A percentile compares a stretch with the other conserved stretches of the same genome.
These are phyloP conservation scores for Malurus elegans DNA, from an alignment of 2,113 vertebrate genomes.

Conservation along the genomic window DNA sequence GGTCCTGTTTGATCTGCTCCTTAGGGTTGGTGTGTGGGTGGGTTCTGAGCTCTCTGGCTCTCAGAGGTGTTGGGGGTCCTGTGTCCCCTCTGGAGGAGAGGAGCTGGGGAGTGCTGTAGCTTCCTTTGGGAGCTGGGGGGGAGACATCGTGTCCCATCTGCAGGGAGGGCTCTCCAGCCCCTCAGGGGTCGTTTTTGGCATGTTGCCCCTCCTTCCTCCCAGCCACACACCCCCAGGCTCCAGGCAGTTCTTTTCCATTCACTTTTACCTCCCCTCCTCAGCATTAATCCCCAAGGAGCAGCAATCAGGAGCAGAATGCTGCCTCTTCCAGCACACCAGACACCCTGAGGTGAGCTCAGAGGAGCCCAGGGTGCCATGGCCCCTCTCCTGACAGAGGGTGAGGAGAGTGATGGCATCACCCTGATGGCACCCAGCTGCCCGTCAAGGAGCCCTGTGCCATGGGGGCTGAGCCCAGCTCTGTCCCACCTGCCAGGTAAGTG, in stretches of 20 bases:
- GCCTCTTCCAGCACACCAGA: background rate
- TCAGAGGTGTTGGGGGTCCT: background rate
- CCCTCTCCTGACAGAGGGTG: background rate
- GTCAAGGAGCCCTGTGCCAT: background rate
- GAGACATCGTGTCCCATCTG: accelerated
- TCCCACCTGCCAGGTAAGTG: background rate
- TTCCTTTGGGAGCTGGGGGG: background rate
- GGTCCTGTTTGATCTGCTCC: background rate
- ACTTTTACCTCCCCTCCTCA: background rate
- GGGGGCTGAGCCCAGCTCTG: background rate
- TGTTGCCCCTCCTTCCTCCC: background rate
- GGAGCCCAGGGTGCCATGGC: background rate
- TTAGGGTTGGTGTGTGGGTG: accelerated
- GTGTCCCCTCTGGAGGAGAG: background rate
- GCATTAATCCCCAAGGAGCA: background rate
- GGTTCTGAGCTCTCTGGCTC: background rate
- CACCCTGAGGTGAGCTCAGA: background rate
- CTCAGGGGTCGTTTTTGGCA: accelerated
- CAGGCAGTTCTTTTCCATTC: background rate
- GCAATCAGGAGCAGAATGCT: background rate
- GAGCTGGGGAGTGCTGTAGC: accelerated
- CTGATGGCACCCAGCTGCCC: background rate
- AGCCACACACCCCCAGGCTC: background rate
- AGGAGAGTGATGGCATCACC: background rate
- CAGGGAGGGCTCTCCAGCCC: background rate